A percentile compares a stretch with the other conserved stretches of the same genome.
These are phyloP conservation scores for Aleiodes sp. DNA, from an alignment of 1,140 invertebrate species.

Conservation along the genomic window DNA sequence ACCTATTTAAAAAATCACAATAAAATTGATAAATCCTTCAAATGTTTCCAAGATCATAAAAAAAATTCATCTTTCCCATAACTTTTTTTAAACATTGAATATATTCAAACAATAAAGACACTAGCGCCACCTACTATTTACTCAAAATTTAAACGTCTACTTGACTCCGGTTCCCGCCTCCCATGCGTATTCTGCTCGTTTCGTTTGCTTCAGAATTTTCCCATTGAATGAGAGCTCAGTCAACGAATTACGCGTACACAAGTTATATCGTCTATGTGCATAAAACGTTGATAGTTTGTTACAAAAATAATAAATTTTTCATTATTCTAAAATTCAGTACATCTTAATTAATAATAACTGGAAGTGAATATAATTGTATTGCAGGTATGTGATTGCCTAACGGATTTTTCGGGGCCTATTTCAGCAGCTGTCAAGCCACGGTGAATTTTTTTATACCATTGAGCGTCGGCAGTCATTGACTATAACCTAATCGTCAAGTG, in stretches of 20 bases:
- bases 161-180: slow-evolving; percentile 13
- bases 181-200: background rate
- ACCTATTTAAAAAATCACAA: no score
- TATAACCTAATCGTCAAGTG: background rate
- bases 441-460: background rate
- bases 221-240: slow-evolving; percentile 1
- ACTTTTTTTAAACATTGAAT: no score
- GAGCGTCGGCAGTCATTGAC: slow-evolving; percentile 11
- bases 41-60: no score
- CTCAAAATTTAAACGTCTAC: background rate
- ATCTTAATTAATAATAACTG: background rate
- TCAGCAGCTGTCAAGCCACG: background rate
- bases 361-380: background rate
- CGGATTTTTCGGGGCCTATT: background rate
- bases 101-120: background rate
- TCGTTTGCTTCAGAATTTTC: background rate
- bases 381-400: background rate
- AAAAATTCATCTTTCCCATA: no score
- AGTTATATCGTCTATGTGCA: background rate
- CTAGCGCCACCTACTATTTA: background rate
- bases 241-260: slow-evolving; percentile 6
- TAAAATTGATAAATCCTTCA: no score
- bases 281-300: background rate
- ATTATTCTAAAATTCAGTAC: background rate
- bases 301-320: background rate